Evolutionary conservation across 2,797 vertebrate genomes (phyloP).

Genomic region (Rhinogobio ventralis): DNA sequence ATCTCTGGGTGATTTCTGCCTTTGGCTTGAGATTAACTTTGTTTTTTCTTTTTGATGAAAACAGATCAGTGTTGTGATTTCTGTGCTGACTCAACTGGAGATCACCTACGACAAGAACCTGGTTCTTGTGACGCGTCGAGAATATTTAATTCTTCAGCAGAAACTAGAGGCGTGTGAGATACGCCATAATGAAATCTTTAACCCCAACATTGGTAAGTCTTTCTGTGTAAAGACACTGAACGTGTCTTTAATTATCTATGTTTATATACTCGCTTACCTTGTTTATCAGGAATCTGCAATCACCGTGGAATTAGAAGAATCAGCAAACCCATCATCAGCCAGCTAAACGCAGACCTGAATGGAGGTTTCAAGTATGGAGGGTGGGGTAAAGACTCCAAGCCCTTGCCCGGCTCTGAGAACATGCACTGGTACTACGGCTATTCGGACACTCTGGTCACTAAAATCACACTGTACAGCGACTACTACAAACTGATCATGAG

Average conservation of each 20-base stretch:
- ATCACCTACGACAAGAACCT: constrained; percentile 60
- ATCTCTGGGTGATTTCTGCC: background rate
- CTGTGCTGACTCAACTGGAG: constrained; percentile 56
- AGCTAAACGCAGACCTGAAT: constrained; percentile 71
- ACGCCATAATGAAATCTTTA: constrained; percentile 60
- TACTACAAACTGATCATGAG: constrained; percentile 75
- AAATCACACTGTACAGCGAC: constrained; percentile 68
- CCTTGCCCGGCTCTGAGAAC: constrained; percentile 68
- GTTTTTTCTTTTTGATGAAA: background rate
- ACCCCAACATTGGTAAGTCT: constrained; percentile 58
- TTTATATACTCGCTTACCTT: background rate
- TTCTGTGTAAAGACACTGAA: background rate
- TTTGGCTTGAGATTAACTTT: background rate
- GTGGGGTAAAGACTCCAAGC: constrained; percentile 79
- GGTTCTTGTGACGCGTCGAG: constrained; percentile 58
- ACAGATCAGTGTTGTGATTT: constrained; percentile 77
- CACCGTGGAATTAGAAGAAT: constrained; percentile 71
- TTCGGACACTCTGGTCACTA: constrained; percentile 44
- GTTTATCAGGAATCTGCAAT: constrained; percentile 69
- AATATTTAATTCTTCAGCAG: constrained; percentile 58
- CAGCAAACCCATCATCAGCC: constrained; percentile 73
- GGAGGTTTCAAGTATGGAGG: constrained; percentile 65
- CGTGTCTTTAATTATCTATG: background rate
- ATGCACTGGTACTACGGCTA: constrained; percentile 74
- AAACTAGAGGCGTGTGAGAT: constrained; percentile 61